Conservation (phyloP, 2,113 vertebrate genomes). For the Turnix velox region DNA sequence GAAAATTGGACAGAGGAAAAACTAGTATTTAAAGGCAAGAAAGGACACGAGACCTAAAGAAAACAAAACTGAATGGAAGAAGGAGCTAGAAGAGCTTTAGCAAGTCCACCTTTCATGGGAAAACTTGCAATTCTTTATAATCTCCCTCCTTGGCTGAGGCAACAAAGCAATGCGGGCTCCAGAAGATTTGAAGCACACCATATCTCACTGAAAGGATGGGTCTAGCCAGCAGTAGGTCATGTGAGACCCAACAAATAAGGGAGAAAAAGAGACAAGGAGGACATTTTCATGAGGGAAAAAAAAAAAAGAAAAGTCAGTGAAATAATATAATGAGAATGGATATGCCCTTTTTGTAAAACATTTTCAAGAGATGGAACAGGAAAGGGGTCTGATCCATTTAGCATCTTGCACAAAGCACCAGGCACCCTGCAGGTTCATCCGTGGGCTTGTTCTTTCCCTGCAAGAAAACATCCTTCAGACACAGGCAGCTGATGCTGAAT, state of each 20-base stretch:
- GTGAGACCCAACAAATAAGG: background rate
- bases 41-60: background rate
- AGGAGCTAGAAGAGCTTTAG: background rate
- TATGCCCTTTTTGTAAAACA: background rate
- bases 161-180: background rate
- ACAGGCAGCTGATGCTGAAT: background rate
- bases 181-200: background rate
- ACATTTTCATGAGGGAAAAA: accelerated
- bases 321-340: background rate
- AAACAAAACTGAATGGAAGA: background rate
- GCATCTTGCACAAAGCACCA: background rate
- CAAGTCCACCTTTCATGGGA: background rate
- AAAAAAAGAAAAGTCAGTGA: background rate
- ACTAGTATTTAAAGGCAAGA: background rate
- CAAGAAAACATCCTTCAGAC: background rate
- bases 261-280: background rate
- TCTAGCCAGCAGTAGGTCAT: background rate
- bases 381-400: background rate
- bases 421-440: background rate
- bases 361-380: background rate
- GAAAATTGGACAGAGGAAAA: background rate
- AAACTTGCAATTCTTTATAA: background rate
- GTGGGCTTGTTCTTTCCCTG: background rate
- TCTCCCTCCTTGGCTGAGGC: background rate
- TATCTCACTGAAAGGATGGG: background rate